A percentile compares a stretch with the other conserved stretches of the same genome.
Conservation (phyloP, 2,797 vertebrate genomes). For the Gouania willdenowi region DNA sequence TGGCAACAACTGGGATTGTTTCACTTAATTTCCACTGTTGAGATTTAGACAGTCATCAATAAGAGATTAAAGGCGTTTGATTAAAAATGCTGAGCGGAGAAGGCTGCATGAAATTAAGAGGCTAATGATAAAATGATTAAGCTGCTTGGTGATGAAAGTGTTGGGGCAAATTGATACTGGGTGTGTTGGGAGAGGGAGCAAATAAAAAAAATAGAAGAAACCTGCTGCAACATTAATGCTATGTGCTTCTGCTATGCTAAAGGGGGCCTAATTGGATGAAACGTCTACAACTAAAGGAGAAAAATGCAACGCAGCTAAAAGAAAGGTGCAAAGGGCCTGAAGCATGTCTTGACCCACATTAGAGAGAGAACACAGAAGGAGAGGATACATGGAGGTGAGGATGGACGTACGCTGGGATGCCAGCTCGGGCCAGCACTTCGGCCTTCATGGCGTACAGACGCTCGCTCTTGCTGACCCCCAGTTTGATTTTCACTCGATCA, state of each 20-base stretch:
- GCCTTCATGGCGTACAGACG: slow-evolving; percentile 98
- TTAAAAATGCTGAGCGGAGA: slow-evolving; percentile 54
- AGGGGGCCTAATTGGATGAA: slow-evolving; percentile 34
- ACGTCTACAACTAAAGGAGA: slow-evolving; percentile 19
- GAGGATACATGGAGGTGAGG: not conserved
- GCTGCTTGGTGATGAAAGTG: slow-evolving; percentile 53
- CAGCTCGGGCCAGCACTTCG: slow-evolving; percentile 93
- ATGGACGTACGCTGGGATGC: slow-evolving; percentile 91
- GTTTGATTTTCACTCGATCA: slow-evolving; percentile 98
- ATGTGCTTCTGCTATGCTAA: slow-evolving; percentile 41
- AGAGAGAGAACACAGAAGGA: not conserved
- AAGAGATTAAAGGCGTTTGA: slow-evolving; percentile 57
- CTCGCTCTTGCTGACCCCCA: slow-evolving; percentile 97
- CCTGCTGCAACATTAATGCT: slow-evolving; percentile 47
- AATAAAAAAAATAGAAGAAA: not conserved
- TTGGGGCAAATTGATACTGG: slow-evolving; percentile 36
- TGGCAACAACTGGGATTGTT: slow-evolving; percentile 41
- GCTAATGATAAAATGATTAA: slow-evolving; percentile 67
- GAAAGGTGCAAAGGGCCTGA: slow-evolving; percentile 7
- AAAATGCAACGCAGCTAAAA: not conserved
- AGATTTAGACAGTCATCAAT: slow-evolving; percentile 61
- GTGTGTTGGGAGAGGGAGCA: slow-evolving; percentile 1
- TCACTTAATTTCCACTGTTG: slow-evolving; percentile 55
- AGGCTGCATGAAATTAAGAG: slow-evolving; percentile 55
- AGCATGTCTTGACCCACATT: slow-evolving; percentile 28